Base-by-base conservation (phyloP, 2,888 invertebrate species). In the Drosophila neotestacea region DNA sequence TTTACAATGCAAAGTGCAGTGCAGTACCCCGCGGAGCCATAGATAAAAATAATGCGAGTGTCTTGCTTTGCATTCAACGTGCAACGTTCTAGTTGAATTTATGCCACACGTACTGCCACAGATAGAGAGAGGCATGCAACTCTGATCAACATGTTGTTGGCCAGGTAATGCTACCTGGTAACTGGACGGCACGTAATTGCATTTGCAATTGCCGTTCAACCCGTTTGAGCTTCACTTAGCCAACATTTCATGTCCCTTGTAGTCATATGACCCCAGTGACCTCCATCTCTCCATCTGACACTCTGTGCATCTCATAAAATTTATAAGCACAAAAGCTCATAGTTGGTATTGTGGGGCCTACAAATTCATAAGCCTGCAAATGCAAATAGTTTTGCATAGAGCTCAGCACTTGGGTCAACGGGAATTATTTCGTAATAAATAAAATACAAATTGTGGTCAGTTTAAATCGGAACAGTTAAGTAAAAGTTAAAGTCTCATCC, bases 161-260 rank as follows among this genome's bases (percentile, higher is more conserved):
- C 70, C 3, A 3, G 22, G 22, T 70, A 84, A 84, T 84, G 70
- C 85, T 58, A 78, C 34, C 47, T 64, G 76, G 65, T 70, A 73
- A 62, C 65, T 73, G 62, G 38, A 46, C 55, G 70, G 76, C 82
- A 85, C 85, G 85, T 85, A 85, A 82, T 83, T 81, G 77, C 81
- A 81, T 70, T 10, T 41, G 34, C 65, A 52, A 58, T 52, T 51
- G 39, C 16, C 11, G 9, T 27, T 34, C 32, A 69, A 69, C 72
- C 75, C 67, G 60, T 70, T 79, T 66, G 52, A 66, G 76, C 22
- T 28, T 1, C 41, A 42, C 22, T 60, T 50, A 48, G 48, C 56
- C 44, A 30, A 5, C 32, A 44, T 4, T 22, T 16, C 44, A n/a
- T 42, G 50, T 16, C 50, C 52, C 52, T 30, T 38, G 32, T 9